Conservation (phyloP, 2,888 invertebrate genomes). For the Drosophila ezoana region DNA sequence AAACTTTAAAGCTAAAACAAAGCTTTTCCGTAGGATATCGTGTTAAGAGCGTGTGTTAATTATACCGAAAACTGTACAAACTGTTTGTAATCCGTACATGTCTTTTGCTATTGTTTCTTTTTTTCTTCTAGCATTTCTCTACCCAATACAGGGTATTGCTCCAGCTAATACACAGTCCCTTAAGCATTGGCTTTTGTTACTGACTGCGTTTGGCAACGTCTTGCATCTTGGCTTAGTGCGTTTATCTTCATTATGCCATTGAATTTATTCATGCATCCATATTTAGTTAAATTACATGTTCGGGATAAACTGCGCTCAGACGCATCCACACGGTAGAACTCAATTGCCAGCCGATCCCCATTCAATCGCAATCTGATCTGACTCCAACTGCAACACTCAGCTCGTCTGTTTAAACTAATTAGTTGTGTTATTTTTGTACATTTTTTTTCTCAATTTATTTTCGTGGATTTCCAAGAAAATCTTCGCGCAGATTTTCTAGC, state of each 20-base stretch:
- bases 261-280: slow-evolving; percentile 75
- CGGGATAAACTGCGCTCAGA: slow-evolving; percentile 54
- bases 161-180: not conserved
- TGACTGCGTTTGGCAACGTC: slow-evolving; percentile 22
- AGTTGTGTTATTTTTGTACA: slow-evolving; percentile 46
- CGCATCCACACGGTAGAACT: slow-evolving; percentile 4
- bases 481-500: slow-evolving; percentile 15
- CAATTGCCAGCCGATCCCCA: not conserved
- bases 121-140: not conserved
- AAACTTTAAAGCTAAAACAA: too few species aligned
- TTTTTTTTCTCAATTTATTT: slow-evolving; percentile 16
- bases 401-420: slow-evolving; percentile 64
- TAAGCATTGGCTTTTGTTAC: slow-evolving; percentile 12
- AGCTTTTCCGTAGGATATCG: too few species aligned
- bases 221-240: slow-evolving; percentile 55
- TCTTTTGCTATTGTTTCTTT: not conserved
- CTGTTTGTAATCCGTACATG: too few species aligned
- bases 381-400: slow-evolving; percentile 24
- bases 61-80: too few species aligned
- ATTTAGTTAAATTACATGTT: slow-evolving; percentile 76
- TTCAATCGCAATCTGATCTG: not conserved
- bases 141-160: slow-evolving; percentile 26
- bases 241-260: slow-evolving; percentile 74
- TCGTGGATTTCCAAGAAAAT: slow-evolving; percentile 51
- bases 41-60: too few species aligned